phyloP scores from a whole-genome alignment of 2,888 invertebrate species.

The Thera obeliscata region DNA sequence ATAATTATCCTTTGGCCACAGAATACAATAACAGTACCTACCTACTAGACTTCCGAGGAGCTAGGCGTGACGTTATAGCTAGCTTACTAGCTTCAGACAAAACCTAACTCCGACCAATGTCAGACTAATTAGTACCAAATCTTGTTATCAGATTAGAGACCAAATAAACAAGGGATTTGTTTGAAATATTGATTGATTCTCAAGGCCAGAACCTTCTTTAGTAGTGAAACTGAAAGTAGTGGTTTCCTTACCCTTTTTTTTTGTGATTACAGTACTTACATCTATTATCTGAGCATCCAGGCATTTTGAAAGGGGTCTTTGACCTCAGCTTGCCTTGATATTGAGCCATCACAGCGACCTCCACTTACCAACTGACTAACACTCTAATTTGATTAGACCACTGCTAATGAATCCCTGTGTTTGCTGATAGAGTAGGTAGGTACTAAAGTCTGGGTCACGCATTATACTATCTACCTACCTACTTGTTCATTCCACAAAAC shows the following conservation, averaged over 20 bases:
- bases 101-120: conserved; percentile 24
- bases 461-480: neutral
- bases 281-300: too few species aligned
- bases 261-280: too few species aligned
- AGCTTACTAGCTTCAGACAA: conserved; percentile 1
- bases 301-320: neutral
- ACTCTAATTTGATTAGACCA: conserved; percentile 24
- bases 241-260: too few species aligned
- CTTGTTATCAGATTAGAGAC: conserved; percentile 31
- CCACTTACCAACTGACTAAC: neutral
- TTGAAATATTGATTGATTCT: conserved; percentile 4
- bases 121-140: conserved; percentile 34
- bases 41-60: neutral
- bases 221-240: too few species aligned
- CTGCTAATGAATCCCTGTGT: conserved; percentile 25
- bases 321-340: conserved; percentile 5
- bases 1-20: too few species aligned
- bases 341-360: conserved; percentile 5
- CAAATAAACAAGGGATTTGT: conserved; percentile 2
- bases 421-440: neutral
- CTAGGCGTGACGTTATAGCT: conserved; percentile 5
- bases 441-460: conserved; percentile 2
- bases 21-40: too few species aligned
- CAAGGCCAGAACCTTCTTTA: neutral
- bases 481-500: neutral